These are phyloP conservation scores for Marcusenius ussheri DNA, from an alignment of 2,113 vertebrate species.

Conservation along the genomic window DNA sequence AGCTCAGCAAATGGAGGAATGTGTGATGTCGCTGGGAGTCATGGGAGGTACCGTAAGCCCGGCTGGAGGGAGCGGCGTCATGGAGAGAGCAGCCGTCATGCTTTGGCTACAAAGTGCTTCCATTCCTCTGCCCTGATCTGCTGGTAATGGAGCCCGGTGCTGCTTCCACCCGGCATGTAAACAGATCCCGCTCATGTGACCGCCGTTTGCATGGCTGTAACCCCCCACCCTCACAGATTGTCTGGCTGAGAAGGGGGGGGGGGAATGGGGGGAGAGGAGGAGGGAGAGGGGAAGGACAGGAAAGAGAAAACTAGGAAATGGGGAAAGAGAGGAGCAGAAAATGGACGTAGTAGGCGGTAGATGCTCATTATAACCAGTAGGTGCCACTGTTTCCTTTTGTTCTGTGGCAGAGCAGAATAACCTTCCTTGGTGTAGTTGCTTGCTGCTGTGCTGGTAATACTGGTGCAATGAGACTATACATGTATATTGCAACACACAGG, in stretches of 20 bases:
- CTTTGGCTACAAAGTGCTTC: not conserved
- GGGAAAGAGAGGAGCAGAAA: not conserved
- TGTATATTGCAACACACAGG: not conserved
- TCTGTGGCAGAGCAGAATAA: not conserved
- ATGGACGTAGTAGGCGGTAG: not conserved
- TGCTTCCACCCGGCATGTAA: constrained; percentile 50
- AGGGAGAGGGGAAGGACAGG: not conserved
- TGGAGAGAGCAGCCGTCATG: not conserved
- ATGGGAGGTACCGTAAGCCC: not conserved
- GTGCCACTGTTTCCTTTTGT: not conserved
- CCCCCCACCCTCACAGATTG: not conserved
- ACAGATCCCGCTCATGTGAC: not conserved
- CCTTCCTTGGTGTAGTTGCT: not conserved
- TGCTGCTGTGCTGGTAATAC: not conserved
- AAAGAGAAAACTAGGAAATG: not conserved
- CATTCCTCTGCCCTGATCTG: constrained; percentile 24
- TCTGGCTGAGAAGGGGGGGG: constrained; percentile 14
- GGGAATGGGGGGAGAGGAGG: not conserved
- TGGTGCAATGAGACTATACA: not conserved
- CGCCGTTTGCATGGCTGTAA: not conserved
- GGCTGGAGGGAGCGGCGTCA: not conserved
- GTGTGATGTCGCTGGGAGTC: not conserved
- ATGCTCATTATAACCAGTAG: not conserved
- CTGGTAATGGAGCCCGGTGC: constrained; percentile 34
- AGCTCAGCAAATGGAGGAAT: not conserved